Evolutionary conservation across 2,797 vertebrate genomes (phyloP), one percentile per base, ranked within the genome.

Genomic region (Coluber constrictor): DNA sequence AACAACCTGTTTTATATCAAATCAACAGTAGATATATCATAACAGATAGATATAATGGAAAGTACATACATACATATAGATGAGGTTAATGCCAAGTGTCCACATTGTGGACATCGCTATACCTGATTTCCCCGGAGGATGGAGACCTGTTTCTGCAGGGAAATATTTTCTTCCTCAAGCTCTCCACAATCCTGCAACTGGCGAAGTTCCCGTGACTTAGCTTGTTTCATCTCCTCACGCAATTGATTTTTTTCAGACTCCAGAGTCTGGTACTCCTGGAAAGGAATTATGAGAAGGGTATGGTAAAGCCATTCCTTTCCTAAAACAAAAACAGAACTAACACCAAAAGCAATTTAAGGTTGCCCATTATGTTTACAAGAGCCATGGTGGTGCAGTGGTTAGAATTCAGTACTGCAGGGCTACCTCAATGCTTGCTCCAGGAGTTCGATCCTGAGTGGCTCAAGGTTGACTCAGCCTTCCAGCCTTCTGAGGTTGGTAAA

Each of bases 101-200:
- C 16, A 18, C 13, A 29, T n/a, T 7, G 27, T 5, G 6, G 15
- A 10, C 16, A 60, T n/a, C 13, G 59, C 3, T 4, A 70, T 93
- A 98, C 98, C 98, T 98, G 98, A 95, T 98, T 98, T 96, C 98
- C 98, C 94, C 97, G 98, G 6, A 99, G 97, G 87, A 98, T 95
- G 43, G 98, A 99, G 90, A 98, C 98, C 95, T 98, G 98, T 93
- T 99, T 98, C 96, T 98, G 98, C 89, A 98, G 96, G 51, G 98
- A 98, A 91, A 97, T 98, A 96, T 98, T 98, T 96, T 98, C 98
- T 92, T 99, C 98, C 94, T 98, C 98, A 86, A 99, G 97, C 90
- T 98, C 98, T 0, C 97, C 59, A 92, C 97, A 98, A 96, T 99
- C 98, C 96, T 98, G 98, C 87, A 98, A 95, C 94, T 98, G 98